Conservation (phyloP, 2,888 invertebrate genomes). For the Chydorus sphaericus region DNA sequence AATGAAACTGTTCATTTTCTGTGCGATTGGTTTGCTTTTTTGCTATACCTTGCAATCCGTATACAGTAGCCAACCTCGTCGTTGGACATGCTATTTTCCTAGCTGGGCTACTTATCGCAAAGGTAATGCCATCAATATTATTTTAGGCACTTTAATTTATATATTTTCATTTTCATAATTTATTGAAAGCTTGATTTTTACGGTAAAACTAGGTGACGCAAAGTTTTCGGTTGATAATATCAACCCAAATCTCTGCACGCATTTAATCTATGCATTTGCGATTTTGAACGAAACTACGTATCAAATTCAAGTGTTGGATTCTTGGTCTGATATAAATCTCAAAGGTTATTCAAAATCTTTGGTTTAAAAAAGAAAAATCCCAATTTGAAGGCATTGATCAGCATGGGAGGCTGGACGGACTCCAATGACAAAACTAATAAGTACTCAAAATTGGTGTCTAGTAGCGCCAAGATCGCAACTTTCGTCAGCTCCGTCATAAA, state of each 20-base stretch:
- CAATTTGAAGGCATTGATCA: slow-evolving; percentile 28
- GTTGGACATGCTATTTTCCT: slow-evolving; percentile 22
- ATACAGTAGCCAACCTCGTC: no score
- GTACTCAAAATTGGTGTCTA: background rate
- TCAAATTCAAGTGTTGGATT: slow-evolving; percentile 20
- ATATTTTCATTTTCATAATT: no score
- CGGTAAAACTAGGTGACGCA: slow-evolving; percentile 17
- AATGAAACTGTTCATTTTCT: no score
- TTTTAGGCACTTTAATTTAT: no score
- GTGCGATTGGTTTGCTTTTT: no score
- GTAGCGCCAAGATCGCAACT: background rate
- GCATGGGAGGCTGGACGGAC: slow-evolving; percentile 32
- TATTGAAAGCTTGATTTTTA: no score
- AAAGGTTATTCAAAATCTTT: slow-evolving; percentile 17
- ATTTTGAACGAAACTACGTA: slow-evolving; percentile 23
- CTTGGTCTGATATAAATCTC: slow-evolving; percentile 21
- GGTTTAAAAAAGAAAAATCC: slow-evolving; percentile 25
- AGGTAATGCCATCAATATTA: no score
- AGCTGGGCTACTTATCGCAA: slow-evolving; percentile 22
- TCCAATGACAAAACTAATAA: slow-evolving; percentile 23
- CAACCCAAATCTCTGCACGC: slow-evolving; percentile 26
- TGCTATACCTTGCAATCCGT: no score
- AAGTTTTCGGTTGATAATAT: slow-evolving; percentile 21
- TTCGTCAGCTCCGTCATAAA: slow-evolving; percentile 5
- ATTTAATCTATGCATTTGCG: slow-evolving; percentile 29